Base-by-base conservation (phyloP, 1,140 invertebrate species). In the Drosophila miranda region DNA sequence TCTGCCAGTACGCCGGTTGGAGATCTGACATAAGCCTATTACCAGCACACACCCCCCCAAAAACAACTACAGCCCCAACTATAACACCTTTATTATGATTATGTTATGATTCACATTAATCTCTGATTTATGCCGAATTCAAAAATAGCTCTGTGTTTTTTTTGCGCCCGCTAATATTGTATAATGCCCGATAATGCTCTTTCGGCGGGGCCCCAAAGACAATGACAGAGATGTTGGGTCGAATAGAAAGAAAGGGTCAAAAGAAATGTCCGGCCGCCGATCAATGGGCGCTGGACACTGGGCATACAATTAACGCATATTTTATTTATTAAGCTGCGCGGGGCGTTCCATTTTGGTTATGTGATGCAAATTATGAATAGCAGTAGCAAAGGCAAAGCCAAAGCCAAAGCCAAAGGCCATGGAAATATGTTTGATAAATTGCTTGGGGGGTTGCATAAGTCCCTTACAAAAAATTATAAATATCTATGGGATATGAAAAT, bases 361-460 rank as follows among this genome's bases (percentile, higher is more conserved):
- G 81, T 84, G 76, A 84, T 84, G 80, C 80, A 84, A 84, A 84
- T 80, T 84, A 86, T 84, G 62, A 83, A 81, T 75, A 79, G 55
- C 59, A 75, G 53, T 68, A 21, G 34, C 59, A 44, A 16, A 5
- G 16, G 9, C 30, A 34, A 34, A 1, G 30, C 0, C 16, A 75
- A 56, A 73, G 28, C 38, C 59, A 44, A 16, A 9, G 30, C 3
- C 30, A 34, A 34, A 1, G 30, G 30, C 9, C 9, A 34, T 34
- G 30, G 30, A 34, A 71, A 71, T 54, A 71, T 54, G 44, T 62
- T 84, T 84, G 80, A 83, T 83, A 83, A 83, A 83, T 83, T 84
- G 77, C 75, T 76, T 56, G 23, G 16, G 16, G 55, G 41, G 63
- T 79, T 60, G 60, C 73, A 49, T 54, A 78, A 73, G 58, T 52